Evolutionary conservation across 2,113 vertebrate genomes (phyloP).

Genomic region (Xiphorhynchus elegans): DNA sequence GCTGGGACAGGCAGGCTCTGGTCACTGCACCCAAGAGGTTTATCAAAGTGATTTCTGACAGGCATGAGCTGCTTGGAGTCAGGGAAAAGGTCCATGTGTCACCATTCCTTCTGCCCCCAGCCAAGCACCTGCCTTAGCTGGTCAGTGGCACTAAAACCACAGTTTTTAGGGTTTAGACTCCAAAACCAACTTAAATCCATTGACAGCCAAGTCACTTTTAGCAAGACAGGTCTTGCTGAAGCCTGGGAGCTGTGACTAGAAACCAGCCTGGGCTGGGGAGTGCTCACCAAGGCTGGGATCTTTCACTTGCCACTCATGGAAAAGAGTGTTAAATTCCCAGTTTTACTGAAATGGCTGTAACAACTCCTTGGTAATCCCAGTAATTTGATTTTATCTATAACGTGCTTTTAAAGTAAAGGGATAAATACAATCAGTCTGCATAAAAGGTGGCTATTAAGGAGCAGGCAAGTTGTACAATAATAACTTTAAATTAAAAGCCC

Average conservation of each 20-base stretch:
- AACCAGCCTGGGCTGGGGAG: not conserved
- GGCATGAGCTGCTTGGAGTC: not conserved
- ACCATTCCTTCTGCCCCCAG: accelerated
- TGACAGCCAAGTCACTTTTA: not conserved
- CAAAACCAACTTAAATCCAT: not conserved
- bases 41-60: not conserved
- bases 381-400: conserved; percentile 67
- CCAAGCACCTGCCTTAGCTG: not conserved
- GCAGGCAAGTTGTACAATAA: conserved; percentile 12
- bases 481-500: conserved; percentile 72
- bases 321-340: conserved; percentile 21
- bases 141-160: not conserved
- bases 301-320: not conserved
- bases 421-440: conserved; percentile 58
- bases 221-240: not conserved
- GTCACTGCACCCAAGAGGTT: not conserved
- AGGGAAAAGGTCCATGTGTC: not conserved
- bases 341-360: conserved; percentile 12
- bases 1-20: not conserved
- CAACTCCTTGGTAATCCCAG: conserved; percentile 7
- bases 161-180: not conserved
- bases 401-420: conserved; percentile 72
- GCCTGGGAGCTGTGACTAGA: not conserved
- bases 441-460: conserved; percentile 63
- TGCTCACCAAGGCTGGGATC: not conserved